Base-by-base conservation (phyloP, 2,797 vertebrate species). In the Cynodonichthys magdalenae region DNA sequence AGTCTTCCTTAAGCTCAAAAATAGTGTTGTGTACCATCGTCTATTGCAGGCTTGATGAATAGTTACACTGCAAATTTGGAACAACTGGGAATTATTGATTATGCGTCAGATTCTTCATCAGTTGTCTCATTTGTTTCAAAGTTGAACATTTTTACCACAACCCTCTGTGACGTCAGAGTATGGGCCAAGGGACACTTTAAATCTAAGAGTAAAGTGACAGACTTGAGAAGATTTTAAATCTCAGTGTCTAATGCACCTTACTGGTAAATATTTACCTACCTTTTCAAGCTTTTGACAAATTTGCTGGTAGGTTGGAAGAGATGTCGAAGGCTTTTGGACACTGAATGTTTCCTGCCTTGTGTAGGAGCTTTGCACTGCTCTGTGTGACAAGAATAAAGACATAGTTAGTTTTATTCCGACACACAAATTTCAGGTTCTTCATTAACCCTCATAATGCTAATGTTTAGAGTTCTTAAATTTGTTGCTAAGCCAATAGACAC, bases 311-410 rank as follows among this genome's bases (percentile, higher is more conserved):
- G 88, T 57, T 96, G 95, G 86, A 97, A 97, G 69, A 97, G 95
- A 66, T 96, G 95, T 42, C 95, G 94, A 66, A 97, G 90, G 79
- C 96, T 97, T 90, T 97, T 97, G 71, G 96, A 97, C 8, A 97
- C 95, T 0, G 96, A 97, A 79, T 96, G 95, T 60, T 97, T 97
- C 76, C 96, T 92, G 83, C 92, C 94, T 73, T 95, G 95, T 14
- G 90, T 63, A 12, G 94, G 93, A 49, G 90, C 94, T 93, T 95
- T 96, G 88, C 93, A 95, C 66, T 93, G 93, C 47, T 97, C 95
- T 96, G 92, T 62, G 79, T 59, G 49, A 71, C 71, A 70, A 71
- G 53, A 71, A 59, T 41, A 47, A 5, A 63, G 6, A 72, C 4
- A 15, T 49, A 18, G 9, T 64, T 42, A 36, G 39, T 48, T 56